Conservation (phyloP, 2,888 invertebrate genomes). For the Sarcophaga carnaria region DNA sequence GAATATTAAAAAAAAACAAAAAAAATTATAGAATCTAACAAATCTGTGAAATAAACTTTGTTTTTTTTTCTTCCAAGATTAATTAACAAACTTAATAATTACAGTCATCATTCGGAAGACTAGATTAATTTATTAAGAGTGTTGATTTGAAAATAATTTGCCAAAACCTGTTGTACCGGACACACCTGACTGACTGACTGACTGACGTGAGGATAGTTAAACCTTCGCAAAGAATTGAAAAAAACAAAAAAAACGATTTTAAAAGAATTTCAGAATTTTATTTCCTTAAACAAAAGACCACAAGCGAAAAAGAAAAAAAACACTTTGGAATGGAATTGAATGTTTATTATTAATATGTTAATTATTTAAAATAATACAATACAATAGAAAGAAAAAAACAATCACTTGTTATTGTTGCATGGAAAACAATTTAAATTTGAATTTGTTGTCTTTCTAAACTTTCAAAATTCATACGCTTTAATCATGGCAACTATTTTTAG, state of each 20-base stretch:
- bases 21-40: not conserved
- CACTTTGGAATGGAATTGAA: not conserved
- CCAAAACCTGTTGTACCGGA: conserved; percentile 26
- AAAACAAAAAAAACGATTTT: not conserved
- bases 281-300: not conserved
- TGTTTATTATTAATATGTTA: not conserved
- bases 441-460: not conserved
- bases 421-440: not conserved
- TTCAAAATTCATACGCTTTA: not conserved
- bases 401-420: too few relatives aligned
- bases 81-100: not conserved
- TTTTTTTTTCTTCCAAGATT: not conserved
- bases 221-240: not conserved
- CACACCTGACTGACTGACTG: not conserved
- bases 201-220: too few relatives aligned
- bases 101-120: too few relatives aligned
- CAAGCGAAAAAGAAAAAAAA: too few relatives aligned
- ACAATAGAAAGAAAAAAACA: not conserved
- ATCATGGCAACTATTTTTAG: not conserved
- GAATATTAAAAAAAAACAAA: conserved; percentile 3
- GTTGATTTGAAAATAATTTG: not conserved
- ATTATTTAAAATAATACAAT: not conserved
- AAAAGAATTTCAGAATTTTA: not conserved
- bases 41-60: not conserved
- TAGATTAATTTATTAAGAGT: too few relatives aligned